Evolutionary conservation across 2,113 vertebrate genomes (phyloP).

Genomic region (Oriolus oriolus): DNA sequence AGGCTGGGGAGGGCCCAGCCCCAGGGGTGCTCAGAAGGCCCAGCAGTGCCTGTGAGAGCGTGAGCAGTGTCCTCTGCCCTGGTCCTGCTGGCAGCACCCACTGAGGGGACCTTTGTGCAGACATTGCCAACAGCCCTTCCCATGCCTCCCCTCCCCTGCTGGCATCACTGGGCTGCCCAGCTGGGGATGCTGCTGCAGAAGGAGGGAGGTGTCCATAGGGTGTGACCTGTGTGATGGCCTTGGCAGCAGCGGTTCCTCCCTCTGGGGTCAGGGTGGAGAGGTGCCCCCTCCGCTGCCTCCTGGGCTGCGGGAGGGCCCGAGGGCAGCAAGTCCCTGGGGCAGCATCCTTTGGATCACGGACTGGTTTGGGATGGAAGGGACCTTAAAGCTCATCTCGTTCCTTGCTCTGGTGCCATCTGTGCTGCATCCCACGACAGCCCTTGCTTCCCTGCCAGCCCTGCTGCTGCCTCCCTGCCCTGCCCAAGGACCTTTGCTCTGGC

Average conservation of each 20-base stretch:
- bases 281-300: not conserved
- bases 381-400: not conserved
- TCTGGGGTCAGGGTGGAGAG: accelerated
- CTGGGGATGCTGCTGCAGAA: not conserved
- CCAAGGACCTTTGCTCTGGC: accelerated
- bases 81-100: not conserved
- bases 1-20: not conserved
- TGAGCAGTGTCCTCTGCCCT: not conserved
- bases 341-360: not conserved
- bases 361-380: not conserved
- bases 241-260: not conserved
- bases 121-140: not conserved
- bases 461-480: not conserved
- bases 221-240: not conserved
- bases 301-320: not conserved
- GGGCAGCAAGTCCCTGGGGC: accelerated
- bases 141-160: accelerated
- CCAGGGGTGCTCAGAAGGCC: not conserved
- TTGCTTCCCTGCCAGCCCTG: not conserved
- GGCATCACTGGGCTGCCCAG: accelerated
- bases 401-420: not conserved
- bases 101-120: not conserved
- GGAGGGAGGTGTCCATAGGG: not conserved
- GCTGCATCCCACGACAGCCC: no score
- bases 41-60: not conserved